Evolutionary conservation across 2,113 vertebrate species (phyloP), one percentile per base, ranked within the genome.

Genomic region (Rhynchomys soricoides): DNA sequence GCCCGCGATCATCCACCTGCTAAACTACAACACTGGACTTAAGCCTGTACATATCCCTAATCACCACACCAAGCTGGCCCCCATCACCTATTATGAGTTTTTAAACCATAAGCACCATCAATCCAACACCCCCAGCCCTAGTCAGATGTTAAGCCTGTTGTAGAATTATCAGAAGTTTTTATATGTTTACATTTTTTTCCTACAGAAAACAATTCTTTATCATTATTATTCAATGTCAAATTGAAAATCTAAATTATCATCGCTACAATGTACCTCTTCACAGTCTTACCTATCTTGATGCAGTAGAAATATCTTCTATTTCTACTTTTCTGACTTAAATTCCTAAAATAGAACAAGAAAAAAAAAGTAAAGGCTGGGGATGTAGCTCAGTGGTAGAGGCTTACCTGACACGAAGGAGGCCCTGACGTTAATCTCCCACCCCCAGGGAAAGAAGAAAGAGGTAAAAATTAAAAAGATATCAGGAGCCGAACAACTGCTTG

Each of bases 221-320:
- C 37, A 24, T 75, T 55, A 89, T 83, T 93, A 86, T 29, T 78
- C 50, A 19, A 92, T 37, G 74, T 45, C 66, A 96, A 43, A 89
- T 79, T 79, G 71, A 79, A 48, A 87, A 89, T 89, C 79, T 77
- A 86, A 57, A 45, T 82, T 73, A 7, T 17, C 90, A 40, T 86
- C 78, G 43, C 81, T 74, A 89, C 26, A 85, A 62, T 74, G 34
- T 88, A 45, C 3, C 15, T 90, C 70, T 95, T 91, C 79, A 81
- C 55, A 83, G 81, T 73, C 22, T 50, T 87, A 5, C 43, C 0
- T n/a, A 57, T 81, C 73, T 77, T 66, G 73, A 37, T 50, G 13
- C 48, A 79, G 70, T 40, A 74, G 86, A 95, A 82, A 78, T 34
- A 43, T 81, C 22, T 21, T 37, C 62, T 82, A 45, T 59, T 83